phyloP scores from a whole-genome alignment of 2,797 vertebrate species.

The Sebastes hubbsi region DNA sequence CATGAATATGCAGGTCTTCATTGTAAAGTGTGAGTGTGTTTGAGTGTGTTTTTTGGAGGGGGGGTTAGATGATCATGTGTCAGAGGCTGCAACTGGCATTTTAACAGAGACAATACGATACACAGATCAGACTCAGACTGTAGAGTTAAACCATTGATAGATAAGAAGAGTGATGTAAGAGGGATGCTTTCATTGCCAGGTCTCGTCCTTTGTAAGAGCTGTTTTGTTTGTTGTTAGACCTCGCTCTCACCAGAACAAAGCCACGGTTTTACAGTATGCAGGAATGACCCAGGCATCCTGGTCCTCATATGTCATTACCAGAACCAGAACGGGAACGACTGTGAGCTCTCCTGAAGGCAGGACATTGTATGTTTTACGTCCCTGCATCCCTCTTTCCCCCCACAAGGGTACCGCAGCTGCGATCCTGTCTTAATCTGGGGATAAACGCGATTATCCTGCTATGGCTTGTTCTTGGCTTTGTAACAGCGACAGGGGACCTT shows the following conservation, averaged over 20 bases:
- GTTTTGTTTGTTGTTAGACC: background rate
- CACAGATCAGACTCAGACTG: background rate
- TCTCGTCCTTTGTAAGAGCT: background rate
- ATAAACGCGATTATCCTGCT: slow-evolving; percentile 91
- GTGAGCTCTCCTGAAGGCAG: slow-evolving; percentile 52
- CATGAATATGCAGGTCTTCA: background rate
- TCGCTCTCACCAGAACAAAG: background rate
- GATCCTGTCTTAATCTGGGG: slow-evolving; percentile 92
- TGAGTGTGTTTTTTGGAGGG: slow-evolving; percentile 1
- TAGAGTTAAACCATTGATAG: background rate
- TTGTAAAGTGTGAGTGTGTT: slow-evolving; percentile 11
- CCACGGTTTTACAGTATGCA: background rate
- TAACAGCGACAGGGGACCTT: slow-evolving; percentile 90
- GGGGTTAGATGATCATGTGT: slow-evolving; percentile 23
- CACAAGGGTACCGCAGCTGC: slow-evolving; percentile 87
- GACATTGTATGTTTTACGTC: slow-evolving; percentile 72
- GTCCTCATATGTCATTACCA: background rate
- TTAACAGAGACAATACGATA: slow-evolving; percentile 35
- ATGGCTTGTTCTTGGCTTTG: slow-evolving; percentile 91
- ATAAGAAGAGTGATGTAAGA: background rate
- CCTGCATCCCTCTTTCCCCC: slow-evolving; percentile 50
- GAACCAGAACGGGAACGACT: slow-evolving; percentile 9
- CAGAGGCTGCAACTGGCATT: slow-evolving; percentile 51
- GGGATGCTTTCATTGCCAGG: background rate
- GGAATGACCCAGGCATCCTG: background rate